Evolutionary conservation across 2,888 invertebrate genomes (phyloP).

Genomic region (Eueremaeus valkanovi): DNA sequence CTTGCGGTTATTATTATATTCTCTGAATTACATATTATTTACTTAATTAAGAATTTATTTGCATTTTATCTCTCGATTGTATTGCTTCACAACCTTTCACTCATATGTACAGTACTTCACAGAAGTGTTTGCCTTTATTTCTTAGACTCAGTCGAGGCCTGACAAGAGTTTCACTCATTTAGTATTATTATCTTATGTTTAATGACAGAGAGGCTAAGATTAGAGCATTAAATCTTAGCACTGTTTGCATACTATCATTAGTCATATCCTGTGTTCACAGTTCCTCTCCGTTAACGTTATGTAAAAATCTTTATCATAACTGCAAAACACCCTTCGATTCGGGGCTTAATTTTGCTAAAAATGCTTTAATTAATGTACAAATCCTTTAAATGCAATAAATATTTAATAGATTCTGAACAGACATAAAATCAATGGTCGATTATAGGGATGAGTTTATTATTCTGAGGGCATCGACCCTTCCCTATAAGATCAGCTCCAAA

Average conservation of each 20-base stretch:
- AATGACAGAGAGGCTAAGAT: conserved; percentile 29
- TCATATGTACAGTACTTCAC: not conserved
- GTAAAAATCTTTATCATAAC: not conserved
- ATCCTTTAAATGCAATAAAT: no score
- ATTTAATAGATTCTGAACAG: no score
- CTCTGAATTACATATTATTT: not conserved
- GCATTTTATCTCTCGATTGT: not conserved
- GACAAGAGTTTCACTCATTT: conserved; percentile 14
- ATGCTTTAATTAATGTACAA: no score
- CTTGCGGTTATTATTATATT: not conserved
- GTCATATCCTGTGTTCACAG: conserved; percentile 23
- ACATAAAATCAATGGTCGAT: no score
- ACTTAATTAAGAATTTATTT: not conserved
- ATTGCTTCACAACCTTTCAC: not conserved
- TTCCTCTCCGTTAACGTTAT: not conserved
- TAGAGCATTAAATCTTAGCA: not conserved
- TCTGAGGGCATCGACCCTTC: not conserved
- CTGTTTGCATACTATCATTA: conserved; percentile 29
- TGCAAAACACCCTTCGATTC: not conserved
- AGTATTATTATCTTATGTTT: not conserved
- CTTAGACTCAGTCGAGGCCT: not conserved
- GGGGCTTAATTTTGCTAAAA: not conserved
- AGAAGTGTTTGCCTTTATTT: not conserved
- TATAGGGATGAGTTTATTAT: not conserved
- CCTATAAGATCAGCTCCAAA: not conserved